phyloP scores from a whole-genome alignment of 2,113 vertebrate genomes.

The Nothocercus nigrocapillus region DNA sequence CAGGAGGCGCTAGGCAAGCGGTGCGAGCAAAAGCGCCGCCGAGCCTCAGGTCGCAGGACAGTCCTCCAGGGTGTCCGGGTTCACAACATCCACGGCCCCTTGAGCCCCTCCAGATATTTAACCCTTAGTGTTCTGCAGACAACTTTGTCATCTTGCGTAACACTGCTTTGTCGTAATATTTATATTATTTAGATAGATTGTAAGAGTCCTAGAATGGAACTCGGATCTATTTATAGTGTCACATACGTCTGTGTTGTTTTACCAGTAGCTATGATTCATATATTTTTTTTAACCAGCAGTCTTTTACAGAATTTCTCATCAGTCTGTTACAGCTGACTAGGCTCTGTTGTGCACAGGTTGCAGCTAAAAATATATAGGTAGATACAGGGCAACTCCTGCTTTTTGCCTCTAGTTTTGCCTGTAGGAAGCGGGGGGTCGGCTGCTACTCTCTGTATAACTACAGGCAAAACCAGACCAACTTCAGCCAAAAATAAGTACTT shows the following conservation, averaged over 20 bases:
- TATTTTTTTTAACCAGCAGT: background rate
- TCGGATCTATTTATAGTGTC: background rate
- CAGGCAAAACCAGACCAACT: slow-evolving; percentile 6
- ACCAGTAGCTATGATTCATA: background rate
- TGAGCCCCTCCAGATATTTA: background rate
- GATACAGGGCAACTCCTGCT: background rate
- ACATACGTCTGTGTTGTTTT: background rate
- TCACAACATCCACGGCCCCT: background rate
- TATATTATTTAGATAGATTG: background rate
- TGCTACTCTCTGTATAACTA: too few relatives aligned
- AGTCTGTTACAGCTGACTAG: background rate
- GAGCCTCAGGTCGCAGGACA: background rate
- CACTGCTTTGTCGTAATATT: background rate
- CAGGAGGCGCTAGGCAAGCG: background rate
- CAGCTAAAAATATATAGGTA: slow-evolving; percentile 3
- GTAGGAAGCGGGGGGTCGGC: too few relatives aligned
- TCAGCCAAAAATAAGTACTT: background rate
- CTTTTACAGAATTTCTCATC: background rate
- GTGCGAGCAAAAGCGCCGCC: background rate
- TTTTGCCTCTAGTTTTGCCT: background rate
- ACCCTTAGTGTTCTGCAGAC: background rate
- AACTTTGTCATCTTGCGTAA: background rate
- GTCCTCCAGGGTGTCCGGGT: background rate
- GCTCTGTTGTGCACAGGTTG: background rate
- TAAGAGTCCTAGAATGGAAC: background rate